A percentile compares a stretch with the other conserved stretches of the same genome.
Evolutionary conservation across 2,113 vertebrate species (phyloP).

Genomic region (Caracal caracal): DNA sequence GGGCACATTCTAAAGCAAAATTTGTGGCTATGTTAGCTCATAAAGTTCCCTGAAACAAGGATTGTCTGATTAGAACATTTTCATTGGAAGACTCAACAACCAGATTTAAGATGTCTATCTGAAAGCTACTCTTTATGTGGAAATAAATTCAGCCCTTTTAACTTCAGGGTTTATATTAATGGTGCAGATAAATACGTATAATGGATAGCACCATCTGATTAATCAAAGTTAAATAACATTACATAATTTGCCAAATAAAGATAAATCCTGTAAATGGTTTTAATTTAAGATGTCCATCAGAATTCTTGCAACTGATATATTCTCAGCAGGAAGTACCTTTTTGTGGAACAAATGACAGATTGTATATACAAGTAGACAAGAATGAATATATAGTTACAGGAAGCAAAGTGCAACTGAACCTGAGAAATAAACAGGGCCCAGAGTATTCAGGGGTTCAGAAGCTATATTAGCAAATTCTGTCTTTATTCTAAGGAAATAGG

Average conservation of each 20-base stretch:
- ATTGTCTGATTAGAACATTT: slow-evolving; percentile 62
- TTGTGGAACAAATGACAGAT: neutral
- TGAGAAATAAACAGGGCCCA: neutral
- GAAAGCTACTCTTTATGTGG: neutral
- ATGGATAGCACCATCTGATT: slow-evolving; percentile 28
- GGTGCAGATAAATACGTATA: neutral
- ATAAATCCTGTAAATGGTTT: slow-evolving; percentile 5
- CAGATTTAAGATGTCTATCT: slow-evolving; percentile 18
- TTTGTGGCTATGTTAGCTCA: slow-evolving; percentile 24
- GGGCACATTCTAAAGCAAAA: slow-evolving; percentile 6
- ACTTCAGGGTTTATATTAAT: neutral
- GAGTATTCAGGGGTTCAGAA: neutral
- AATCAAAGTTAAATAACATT: slow-evolving; percentile 39
- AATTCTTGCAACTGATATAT: neutral
- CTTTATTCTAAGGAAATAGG: neutral
- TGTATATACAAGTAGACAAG: neutral
- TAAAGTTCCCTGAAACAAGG: neutral
- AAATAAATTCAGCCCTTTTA: slow-evolving; percentile 4
- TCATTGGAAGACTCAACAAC: neutral
- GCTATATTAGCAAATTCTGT: neutral
- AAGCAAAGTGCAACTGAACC: neutral
- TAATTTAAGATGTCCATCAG: neutral
- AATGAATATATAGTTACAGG: neutral
- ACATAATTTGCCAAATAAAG: slow-evolving; percentile 57
- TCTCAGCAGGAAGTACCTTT: slow-evolving; percentile 17